A percentile compares a stretch with the other conserved stretches of the same genome.
phyloP scores from a whole-genome alignment of 2,888 invertebrate species.

The Brachycybe producta region DNA sequence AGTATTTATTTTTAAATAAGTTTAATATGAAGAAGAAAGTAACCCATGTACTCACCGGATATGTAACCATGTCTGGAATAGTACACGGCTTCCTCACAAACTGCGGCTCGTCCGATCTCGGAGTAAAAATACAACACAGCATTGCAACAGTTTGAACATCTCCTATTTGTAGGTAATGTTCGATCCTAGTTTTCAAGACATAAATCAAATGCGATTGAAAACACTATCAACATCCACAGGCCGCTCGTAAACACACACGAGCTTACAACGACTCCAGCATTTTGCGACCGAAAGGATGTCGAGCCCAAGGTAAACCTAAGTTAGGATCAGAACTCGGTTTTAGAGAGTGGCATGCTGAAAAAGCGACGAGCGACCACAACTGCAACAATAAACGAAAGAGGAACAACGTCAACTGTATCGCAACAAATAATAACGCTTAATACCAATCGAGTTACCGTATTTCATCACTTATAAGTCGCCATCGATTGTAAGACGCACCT shows the following conservation, averaged over 20 bases:
- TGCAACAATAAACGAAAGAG: conserved; percentile 19
- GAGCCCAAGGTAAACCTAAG: conserved; percentile 59
- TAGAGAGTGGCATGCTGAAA: conserved; percentile 41
- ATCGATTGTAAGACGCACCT: too few relatives aligned
- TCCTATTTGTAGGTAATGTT: conserved; percentile 42
- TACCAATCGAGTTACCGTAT: too few relatives aligned
- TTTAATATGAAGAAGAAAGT: too few relatives aligned
- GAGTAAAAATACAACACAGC: conserved; percentile 73
- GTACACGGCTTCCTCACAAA: conserved; percentile 8
- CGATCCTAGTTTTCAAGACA: conserved; percentile 30
- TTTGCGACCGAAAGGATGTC: conserved; percentile 74
- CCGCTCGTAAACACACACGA: conserved; percentile 24
- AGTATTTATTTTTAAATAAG: too few relatives aligned
- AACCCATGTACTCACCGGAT: conserved; percentile 14
- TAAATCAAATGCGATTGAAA: conserved; percentile 3
- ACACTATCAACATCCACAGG: neutral
- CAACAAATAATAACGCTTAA: too few relatives aligned
- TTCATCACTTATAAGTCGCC: too few relatives aligned
- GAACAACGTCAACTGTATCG: neutral
- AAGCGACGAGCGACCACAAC: conserved; percentile 64
- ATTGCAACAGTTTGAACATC: conserved; percentile 92
- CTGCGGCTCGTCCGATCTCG: conserved; percentile 28
- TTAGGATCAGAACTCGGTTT: conserved; percentile 36
- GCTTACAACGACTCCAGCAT: conserved; percentile 75
- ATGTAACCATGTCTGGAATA: conserved; percentile 13